Base-by-base conservation (phyloP, 2,888 invertebrate genomes). In the Drosophila testacea region DNA sequence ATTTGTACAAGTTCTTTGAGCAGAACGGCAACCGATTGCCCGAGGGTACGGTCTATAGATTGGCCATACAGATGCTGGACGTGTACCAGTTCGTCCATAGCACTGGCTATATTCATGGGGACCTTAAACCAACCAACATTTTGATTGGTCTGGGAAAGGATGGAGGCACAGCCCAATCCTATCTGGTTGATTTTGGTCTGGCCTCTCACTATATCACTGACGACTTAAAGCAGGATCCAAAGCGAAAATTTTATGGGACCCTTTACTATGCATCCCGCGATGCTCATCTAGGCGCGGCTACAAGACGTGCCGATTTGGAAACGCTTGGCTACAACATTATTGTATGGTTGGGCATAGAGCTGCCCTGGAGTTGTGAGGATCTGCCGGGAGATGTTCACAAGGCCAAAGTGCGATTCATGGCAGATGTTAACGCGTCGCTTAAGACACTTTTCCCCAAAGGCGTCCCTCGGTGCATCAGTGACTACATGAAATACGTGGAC, bases 181-280 rank as follows among this genome's bases (percentile, higher is more conserved):
- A 96, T 92, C 93, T 99, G 10, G 96, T 99, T 0, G 99, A 99
- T 93, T 99, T 96, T 93, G 99, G 99, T 0, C 93, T 99, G 41
- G 98, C 98, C 0, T 95, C 95, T 11, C 95, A 95, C 77, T 96
- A 95, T 79, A 94, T 94, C 2, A 95, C 95, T n/a, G 96, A 30
- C 30, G n/a, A 96, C 64, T 98, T 96, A 91, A 97, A 97, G 91
- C 95, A 96, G 0, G 97, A 99, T 93, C 96, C 97, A 0, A 97
- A 97, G 83, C 96, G 96, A 91, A 98, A 98, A 70, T 99, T 99
- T 91, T 97, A 99, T 92, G 99, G 99, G 0, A 99, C 99, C 0
- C 96, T 98, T 70, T 98, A 99, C 90, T 99, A 98, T 91, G 97
- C 98, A 0, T 98, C 98, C 80, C 93, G 97, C 69, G 99, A 99